phyloP scores from a whole-genome alignment of 2,888 invertebrate species.

The Lasioglossum zephyrum region DNA sequence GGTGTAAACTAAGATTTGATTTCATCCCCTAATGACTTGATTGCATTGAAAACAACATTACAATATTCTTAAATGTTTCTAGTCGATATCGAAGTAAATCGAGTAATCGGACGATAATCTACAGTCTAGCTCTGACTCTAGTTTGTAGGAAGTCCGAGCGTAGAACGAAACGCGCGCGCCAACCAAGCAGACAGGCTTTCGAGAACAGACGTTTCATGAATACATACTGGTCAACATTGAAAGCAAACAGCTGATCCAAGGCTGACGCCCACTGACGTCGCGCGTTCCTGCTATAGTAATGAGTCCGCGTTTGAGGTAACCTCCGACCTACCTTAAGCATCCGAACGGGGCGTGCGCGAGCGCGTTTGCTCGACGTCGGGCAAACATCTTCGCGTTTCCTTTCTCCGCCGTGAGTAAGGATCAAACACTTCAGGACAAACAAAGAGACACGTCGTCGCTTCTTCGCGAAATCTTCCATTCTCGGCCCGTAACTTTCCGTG shows the following conservation, averaged over 20 bases:
- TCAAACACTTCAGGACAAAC: neutral
- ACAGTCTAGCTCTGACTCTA: neutral
- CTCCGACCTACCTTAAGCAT: constrained; percentile 61
- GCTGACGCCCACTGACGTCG: constrained; percentile 68
- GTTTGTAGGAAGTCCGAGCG: neutral
- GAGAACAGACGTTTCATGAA: constrained; percentile 65
- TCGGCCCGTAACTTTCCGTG: constrained; percentile 6
- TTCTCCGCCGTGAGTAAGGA: neutral
- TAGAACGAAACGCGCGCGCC: neutral
- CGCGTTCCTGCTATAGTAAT: constrained; percentile 56
- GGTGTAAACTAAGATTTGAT: too few relatives aligned
- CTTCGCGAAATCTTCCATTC: constrained; percentile 6
- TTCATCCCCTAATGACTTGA: too few relatives aligned
- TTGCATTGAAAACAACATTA: too few relatives aligned
- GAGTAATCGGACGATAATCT: neutral
- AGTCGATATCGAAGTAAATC: too few relatives aligned
- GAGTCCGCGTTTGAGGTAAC: constrained; percentile 52
- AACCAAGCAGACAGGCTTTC: constrained; percentile 24
- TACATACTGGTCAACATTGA: constrained; percentile 75
- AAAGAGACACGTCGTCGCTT: neutral
- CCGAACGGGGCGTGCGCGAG: neutral
- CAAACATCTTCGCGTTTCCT: neutral
- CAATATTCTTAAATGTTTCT: too few relatives aligned
- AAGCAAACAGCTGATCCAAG: constrained; percentile 79
- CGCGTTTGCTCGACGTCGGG: neutral